Base-by-base conservation (phyloP, 2,888 invertebrate species). In the Selenia dentaria region DNA sequence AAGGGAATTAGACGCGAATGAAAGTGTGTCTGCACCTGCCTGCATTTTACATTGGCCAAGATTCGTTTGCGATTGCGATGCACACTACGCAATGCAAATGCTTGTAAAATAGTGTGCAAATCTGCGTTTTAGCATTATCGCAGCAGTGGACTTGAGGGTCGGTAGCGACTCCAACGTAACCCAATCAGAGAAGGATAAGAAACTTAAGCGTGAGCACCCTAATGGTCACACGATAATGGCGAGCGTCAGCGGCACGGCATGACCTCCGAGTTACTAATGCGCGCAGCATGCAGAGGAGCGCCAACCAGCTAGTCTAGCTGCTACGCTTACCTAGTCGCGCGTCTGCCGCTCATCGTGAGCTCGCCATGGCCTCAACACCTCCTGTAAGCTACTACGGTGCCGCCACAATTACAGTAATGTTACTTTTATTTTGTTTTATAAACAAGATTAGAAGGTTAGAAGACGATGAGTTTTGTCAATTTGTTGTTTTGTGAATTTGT, bases 391-490 rank as follows among this genome's bases (percentile, higher is more conserved):
- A 25, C 25, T 25, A 25, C 25, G 25, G 25, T 25, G 31, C 38
- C 35, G 20, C 26, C 39, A 14, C 28, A 36, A 63, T 37, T 43
- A 49, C 39, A 48, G 28, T 35, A 35, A 35, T 35, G 31, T 43
- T 40, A 53, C 32, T 28, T 31, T 26, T 25, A n/a, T n/a, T 10
- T 2, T 11, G 29, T 3, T 10, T 26, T 16, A 14, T 6, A 18
- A 6, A 16, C 26, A 25, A 1, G 9, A 8, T 25, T 14, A 2
- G 3, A 9, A 33, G 37, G 28, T 9, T 5, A 6, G n/a, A 9
- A 10, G 20, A 10, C 32, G 37, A 12, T 32, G 10, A 38, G 34
- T 38, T 44, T 45, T 33, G 28, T 27, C 12, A 3, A 6, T 22
- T 18, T 16, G 16, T 11, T 34, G 16, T 16, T 0, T 11, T 28